A percentile compares a stretch with the other conserved stretches of the same genome.
Evolutionary conservation across 2,888 invertebrate species (phyloP).

Genomic region (Pterobdella sp.): DNA sequence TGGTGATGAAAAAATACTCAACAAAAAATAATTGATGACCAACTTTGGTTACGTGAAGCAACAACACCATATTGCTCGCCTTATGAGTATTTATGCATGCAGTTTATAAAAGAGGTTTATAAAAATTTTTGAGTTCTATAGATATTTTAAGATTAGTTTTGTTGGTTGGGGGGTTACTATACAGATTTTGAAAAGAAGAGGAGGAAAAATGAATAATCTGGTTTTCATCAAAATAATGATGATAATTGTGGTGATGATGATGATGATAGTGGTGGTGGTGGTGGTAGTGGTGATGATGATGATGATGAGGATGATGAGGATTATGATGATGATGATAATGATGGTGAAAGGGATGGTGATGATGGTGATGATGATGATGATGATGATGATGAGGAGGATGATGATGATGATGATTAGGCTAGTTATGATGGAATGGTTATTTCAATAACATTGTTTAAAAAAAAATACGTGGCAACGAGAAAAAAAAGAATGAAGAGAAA

Average conservation of each 20-base stretch:
- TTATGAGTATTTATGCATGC: too few relatives aligned
- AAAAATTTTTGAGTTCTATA: not conserved
- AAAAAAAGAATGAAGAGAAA: too few relatives aligned
- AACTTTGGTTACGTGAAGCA: too few relatives aligned
- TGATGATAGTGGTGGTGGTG: not conserved
- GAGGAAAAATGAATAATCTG: too few relatives aligned
- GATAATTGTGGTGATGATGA: conserved; percentile 3
- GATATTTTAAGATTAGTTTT: not conserved
- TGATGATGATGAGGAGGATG: conserved; percentile 21
- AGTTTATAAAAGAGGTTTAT: too few relatives aligned
- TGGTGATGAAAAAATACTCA: too few relatives aligned
- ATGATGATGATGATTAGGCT: conserved; percentile 21
- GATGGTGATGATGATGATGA: conserved; percentile 22
- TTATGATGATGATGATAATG: conserved; percentile 21
- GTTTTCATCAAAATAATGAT: conserved; percentile 11
- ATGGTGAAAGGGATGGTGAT: conserved; percentile 19
- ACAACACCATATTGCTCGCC: too few relatives aligned
- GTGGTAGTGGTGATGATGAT: conserved; percentile 15
- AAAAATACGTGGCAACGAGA: too few relatives aligned
- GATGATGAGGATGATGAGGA: conserved; percentile 16
- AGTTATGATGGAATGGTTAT: not conserved
- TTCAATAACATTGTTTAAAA: too few relatives aligned
- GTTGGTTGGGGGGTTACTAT: not conserved
- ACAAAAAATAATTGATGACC: too few relatives aligned
- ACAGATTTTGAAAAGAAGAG: not conserved